A percentile compares a stretch with the other conserved stretches of the same genome.
These are phyloP conservation scores for Drosophila hydei DNA, from an alignment of 1,140 invertebrate species.

Conservation along the genomic window DNA sequence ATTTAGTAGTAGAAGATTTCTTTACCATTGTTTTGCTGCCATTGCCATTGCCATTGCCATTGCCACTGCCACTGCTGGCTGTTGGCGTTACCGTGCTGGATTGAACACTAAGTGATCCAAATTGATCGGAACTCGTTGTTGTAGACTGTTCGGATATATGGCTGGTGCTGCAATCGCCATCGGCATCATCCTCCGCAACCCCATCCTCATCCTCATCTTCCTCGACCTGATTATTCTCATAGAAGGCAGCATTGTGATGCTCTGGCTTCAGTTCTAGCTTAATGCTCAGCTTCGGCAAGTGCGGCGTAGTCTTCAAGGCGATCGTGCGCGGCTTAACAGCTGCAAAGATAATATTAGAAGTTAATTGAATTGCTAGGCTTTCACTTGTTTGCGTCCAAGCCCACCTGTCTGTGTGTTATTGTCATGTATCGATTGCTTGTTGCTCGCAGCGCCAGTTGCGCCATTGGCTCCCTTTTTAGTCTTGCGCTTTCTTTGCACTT, in stretches of 20 bases:
- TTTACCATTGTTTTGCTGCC: conserved; percentile 72
- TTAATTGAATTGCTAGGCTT: not conserved
- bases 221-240: conserved; percentile 68
- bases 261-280: conserved; percentile 80
- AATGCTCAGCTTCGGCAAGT: conserved; percentile 78
- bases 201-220: conserved; percentile 64
- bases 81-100: conserved; percentile 49
- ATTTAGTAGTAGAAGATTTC: conserved; percentile 80
- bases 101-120: conserved; percentile 5
- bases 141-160: conserved; percentile 73
- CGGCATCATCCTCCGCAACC: conserved; percentile 46
- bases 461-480: conserved; percentile 65
- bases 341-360: not conserved
- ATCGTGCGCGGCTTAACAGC: conserved; percentile 76
- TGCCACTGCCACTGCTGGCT: conserved; percentile 21
- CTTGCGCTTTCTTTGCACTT: conserved; percentile 79
- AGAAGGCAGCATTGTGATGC: conserved; percentile 80
- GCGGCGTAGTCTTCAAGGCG: conserved; percentile 78
- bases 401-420: conserved; percentile 52
- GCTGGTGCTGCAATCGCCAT: conserved; percentile 72
- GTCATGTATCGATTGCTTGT: conserved; percentile 45
- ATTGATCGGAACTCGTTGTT: conserved; percentile 52
- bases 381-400: not conserved
- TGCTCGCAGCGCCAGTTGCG: conserved; percentile 18
- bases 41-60: conserved; percentile 12